Evolutionary conservation across 2,113 vertebrate species (phyloP).

Genomic region (Mastomys coucha): DNA sequence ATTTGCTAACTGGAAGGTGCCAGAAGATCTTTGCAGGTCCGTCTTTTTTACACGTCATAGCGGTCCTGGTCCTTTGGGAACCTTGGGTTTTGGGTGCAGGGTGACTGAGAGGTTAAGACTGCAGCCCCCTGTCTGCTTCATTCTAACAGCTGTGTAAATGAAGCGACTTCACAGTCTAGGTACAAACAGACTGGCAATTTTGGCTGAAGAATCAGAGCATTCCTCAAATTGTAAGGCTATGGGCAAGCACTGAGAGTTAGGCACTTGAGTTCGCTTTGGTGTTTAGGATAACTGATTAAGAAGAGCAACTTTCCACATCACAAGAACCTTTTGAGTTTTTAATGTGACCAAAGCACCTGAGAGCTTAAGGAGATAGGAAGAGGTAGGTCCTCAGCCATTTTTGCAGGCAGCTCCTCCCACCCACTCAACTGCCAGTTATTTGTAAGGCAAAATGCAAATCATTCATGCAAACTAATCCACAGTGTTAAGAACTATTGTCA

Average conservation of each 20-base stretch:
- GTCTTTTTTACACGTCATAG: neutral
- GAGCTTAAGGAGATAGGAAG: neutral
- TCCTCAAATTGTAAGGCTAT: slow-evolving; percentile 29
- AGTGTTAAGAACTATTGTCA: neutral
- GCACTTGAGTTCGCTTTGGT: slow-evolving; percentile 34
- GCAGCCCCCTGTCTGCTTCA: neutral
- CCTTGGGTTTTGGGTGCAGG: neutral
- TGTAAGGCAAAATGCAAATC: neutral
- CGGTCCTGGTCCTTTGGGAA: neutral
- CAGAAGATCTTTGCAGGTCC: neutral
- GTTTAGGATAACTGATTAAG: neutral
- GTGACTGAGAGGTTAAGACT: neutral
- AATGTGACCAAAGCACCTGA: neutral
- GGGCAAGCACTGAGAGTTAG: neutral
- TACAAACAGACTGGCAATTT: slow-evolving; percentile 5
- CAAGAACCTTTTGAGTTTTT: neutral
- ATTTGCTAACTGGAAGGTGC: neutral
- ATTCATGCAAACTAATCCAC: neutral
- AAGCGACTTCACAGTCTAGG: neutral
- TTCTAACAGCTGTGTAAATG: neutral
- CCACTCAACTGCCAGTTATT: neutral
- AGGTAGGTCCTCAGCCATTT: neutral
- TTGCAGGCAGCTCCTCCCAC: neutral
- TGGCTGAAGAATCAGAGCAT: slow-evolving; percentile 23
- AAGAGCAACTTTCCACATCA: neutral